Evolutionary conservation across 2,888 invertebrate genomes (phyloP).

Genomic region (Eilema depressum): DNA sequence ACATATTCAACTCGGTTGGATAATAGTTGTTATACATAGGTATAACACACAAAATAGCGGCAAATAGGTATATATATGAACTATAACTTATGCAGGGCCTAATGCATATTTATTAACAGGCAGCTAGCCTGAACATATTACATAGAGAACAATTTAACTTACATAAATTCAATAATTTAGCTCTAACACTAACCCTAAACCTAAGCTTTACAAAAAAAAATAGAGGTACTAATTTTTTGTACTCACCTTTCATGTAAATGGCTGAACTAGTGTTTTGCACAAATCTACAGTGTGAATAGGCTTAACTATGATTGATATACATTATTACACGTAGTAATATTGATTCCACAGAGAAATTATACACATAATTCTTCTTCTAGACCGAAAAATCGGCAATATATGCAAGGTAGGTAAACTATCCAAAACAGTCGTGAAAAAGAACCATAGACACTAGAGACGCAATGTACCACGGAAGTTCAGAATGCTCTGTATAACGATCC

Average conservation of each 20-base stretch:
- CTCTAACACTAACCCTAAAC: slow-evolving; percentile 58
- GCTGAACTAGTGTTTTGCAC: slow-evolving; percentile 76
- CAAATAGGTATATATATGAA: slow-evolving; percentile 77
- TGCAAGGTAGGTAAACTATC: slow-evolving; percentile 84
- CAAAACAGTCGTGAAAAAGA: slow-evolving; percentile 87
- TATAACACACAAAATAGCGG: slow-evolving; percentile 80
- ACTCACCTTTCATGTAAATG: slow-evolving; percentile 87
- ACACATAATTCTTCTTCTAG: slow-evolving; percentile 74
- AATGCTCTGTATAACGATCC: slow-evolving; percentile 51
- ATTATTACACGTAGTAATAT: slow-evolving; percentile 69
- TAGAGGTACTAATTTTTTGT: slow-evolving; percentile 83
- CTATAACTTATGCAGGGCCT: slow-evolving; percentile 64
- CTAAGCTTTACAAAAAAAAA: slow-evolving; percentile 69
- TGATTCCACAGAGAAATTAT: slow-evolving; percentile 65
- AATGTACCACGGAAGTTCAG: slow-evolving; percentile 53
- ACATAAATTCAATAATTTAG: slow-evolving; percentile 27
- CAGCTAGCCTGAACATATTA: neutral
- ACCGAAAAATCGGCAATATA: slow-evolving; percentile 84
- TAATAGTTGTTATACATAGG: slow-evolving; percentile 70
- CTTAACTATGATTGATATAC: slow-evolving; percentile 71
- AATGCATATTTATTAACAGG: slow-evolving; percentile 54
- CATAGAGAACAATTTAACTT: slow-evolving; percentile 13
- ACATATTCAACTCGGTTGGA: slow-evolving; percentile 70
- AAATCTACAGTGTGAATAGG: slow-evolving; percentile 57
- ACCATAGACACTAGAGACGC: slow-evolving; percentile 75